phyloP scores from a whole-genome alignment of 2,888 invertebrate species.

The Drosophila phalerata region DNA sequence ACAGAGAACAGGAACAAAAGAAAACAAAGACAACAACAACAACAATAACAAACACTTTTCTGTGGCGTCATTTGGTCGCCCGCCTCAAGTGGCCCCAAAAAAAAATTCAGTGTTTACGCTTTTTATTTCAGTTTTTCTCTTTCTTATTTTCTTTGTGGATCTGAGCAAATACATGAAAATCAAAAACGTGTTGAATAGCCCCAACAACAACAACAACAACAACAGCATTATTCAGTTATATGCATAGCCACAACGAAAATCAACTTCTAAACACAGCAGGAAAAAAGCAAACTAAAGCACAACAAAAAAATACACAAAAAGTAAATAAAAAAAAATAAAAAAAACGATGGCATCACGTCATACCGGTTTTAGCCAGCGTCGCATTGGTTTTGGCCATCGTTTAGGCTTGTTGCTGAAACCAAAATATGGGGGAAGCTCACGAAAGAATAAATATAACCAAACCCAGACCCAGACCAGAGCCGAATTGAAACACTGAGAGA shows the following conservation, averaged over 20 bases:
- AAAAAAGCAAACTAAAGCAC: constrained; percentile 36
- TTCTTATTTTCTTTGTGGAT: constrained; percentile 25
- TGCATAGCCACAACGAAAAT: constrained; percentile 37
- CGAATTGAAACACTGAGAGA: constrained; percentile 46
- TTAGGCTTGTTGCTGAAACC: constrained; percentile 47
- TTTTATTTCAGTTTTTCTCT: constrained; percentile 55
- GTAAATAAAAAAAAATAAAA: constrained; percentile 17
- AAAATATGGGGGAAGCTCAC: constrained; percentile 74
- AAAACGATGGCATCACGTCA: constrained; percentile 67
- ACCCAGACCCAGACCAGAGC: constrained; percentile 5
- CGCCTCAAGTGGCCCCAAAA: constrained; percentile 31
- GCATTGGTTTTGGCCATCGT: constrained; percentile 44
- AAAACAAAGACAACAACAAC: constrained; percentile 4
- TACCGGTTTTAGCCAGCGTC: constrained; percentile 68
- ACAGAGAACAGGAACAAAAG: constrained; percentile 1
- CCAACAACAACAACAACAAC: constrained; percentile 34
- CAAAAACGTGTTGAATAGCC: constrained; percentile 64
- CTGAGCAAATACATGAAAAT: constrained; percentile 26
- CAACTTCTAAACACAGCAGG: constrained; percentile 32
- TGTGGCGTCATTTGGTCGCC: constrained; percentile 43
- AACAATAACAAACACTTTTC: constrained; percentile 28
- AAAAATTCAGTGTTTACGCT: constrained; percentile 23
- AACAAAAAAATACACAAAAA: constrained; percentile 29
- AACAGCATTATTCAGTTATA: constrained; percentile 28
- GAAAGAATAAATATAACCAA: constrained; percentile 50